Conservation (phyloP, 2,797 vertebrate species). For the Aythya fuligula region DNA sequence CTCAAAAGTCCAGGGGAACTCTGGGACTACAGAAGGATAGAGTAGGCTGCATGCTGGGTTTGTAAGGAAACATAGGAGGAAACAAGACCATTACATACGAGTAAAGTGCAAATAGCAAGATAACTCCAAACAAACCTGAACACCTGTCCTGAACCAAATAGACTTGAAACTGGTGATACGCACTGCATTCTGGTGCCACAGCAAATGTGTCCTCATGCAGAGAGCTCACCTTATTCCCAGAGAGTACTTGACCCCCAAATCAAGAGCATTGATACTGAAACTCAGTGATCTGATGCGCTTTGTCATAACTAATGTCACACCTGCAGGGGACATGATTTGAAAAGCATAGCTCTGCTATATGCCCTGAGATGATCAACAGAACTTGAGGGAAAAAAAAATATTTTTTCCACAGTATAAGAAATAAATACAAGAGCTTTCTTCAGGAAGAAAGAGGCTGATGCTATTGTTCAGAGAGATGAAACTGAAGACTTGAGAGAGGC, state of each 20-base stretch:
- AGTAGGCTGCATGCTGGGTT: background rate
- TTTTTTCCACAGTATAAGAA: background rate
- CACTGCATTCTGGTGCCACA: background rate
- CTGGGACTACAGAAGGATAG: background rate
- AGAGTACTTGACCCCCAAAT: background rate
- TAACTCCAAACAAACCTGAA: background rate
- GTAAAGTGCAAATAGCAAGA: background rate
- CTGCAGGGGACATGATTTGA: background rate
- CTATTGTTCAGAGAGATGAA: background rate
- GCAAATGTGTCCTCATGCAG: background rate
- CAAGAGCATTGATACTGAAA: background rate
- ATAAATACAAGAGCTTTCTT: background rate
- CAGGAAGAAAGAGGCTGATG: background rate
- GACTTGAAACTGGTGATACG: background rate
- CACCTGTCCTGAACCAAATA: background rate
- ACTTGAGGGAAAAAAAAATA: background rate
- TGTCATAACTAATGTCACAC: background rate
- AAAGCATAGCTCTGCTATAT: background rate
- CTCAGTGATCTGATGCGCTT: background rate
- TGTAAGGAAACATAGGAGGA: background rate
- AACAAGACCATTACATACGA: background rate
- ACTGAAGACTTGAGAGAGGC: background rate
- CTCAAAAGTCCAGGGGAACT: background rate
- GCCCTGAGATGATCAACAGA: background rate
- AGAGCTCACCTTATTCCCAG: rapidly evolving